Evolutionary conservation across 2,113 vertebrate species (phyloP).

Genomic region (Anhinga rufa): DNA sequence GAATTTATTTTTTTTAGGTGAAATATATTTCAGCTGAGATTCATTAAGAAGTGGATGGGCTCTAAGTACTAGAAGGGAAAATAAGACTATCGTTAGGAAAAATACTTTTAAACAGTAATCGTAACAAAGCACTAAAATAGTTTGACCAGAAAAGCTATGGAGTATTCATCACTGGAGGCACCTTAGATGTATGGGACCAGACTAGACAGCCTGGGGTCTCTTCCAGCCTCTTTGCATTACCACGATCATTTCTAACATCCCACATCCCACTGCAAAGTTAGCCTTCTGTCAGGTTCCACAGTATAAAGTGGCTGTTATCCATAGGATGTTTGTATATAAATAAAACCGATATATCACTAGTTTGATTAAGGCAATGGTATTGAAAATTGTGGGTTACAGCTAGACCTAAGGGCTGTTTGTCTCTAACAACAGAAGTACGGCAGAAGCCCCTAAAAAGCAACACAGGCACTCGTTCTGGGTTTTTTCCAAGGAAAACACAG

Average conservation of each 20-base stretch:
- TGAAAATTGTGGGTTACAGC: background rate
- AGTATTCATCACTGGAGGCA: background rate
- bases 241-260: background rate
- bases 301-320: background rate
- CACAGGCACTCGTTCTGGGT: background rate
- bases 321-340: background rate
- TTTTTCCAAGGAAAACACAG: background rate
- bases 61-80: background rate
- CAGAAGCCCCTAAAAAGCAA: background rate
- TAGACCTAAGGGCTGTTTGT: too few relatives aligned
- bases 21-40: background rate
- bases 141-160: background rate
- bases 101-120: background rate
- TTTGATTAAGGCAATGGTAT: background rate
- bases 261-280: background rate
- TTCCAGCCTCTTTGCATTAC: background rate
- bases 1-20: background rate
- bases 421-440: background rate
- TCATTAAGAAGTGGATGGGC: background rate
- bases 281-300: background rate
- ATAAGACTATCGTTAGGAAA: background rate
- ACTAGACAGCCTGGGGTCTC: background rate
- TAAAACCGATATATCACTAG: background rate
- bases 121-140: background rate
- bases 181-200: too few relatives aligned